Percentiles rank a stretch among this genome's conserved stretches.
These are phyloP conservation scores for Lasioglossum vierecki DNA, from an alignment of 2,888 invertebrate species.

Conservation along the genomic window DNA sequence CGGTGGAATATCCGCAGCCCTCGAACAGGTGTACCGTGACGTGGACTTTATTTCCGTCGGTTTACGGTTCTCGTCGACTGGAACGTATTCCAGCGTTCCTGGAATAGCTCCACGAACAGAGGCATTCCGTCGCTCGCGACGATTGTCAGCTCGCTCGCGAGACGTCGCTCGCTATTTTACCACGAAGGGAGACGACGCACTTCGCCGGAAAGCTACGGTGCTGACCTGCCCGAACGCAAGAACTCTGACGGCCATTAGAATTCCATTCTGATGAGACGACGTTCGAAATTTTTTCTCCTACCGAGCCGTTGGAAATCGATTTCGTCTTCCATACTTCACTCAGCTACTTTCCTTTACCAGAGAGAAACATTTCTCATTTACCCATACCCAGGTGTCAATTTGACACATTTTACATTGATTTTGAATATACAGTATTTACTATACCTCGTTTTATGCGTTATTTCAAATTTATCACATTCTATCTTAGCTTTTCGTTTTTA, in stretches of 20 bases:
- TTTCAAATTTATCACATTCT: too few species aligned
- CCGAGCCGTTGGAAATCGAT: neutral
- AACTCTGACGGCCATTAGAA: slow-evolving; percentile 45
- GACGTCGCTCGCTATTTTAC: slow-evolving; percentile 20
- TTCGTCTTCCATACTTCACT: neutral
- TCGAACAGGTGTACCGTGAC: slow-evolving; percentile 18
- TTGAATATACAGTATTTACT: neutral
- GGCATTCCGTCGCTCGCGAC: slow-evolving; percentile 42
- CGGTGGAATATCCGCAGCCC: neutral
- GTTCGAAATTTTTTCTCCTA: slow-evolving; percentile 20
- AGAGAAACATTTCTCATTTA: neutral
- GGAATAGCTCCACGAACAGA: slow-evolving; percentile 47
- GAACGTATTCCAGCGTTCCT: slow-evolving; percentile 47
- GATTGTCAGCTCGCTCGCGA: slow-evolving; percentile 36
- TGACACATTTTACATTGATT: neutral
- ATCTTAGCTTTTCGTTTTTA: too few species aligned
- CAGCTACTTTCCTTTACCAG: neutral
- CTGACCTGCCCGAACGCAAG: slow-evolving; percentile 34
- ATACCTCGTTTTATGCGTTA: too few species aligned
- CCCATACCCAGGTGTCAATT: neutral
- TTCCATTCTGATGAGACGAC: slow-evolving; percentile 40
- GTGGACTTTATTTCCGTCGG: slow-evolving; percentile 42
- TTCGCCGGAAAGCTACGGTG: slow-evolving; percentile 35
- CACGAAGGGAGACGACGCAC: slow-evolving; percentile 19
- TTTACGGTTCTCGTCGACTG: slow-evolving; percentile 37